Conservation (phyloP, 2,113 vertebrate genomes). For the Semicossyphus pulcher region DNA sequence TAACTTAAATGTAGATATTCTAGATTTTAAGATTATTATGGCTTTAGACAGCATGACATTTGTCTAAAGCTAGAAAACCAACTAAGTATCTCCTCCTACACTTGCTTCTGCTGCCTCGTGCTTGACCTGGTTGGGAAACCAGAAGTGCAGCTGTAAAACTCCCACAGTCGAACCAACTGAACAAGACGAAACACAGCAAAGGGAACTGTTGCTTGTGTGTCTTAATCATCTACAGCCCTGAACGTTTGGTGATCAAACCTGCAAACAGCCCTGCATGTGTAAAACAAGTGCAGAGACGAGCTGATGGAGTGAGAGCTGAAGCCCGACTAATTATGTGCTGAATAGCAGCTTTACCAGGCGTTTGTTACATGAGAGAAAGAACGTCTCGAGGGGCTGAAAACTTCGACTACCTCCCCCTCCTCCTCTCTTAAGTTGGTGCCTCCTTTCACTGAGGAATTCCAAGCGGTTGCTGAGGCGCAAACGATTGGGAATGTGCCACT, state of each 20-base stretch:
- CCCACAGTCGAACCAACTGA: constrained; percentile 25
- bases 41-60: too few relatives aligned
- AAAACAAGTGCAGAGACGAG: constrained; percentile 28
- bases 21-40: too few relatives aligned
- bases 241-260: constrained; percentile 17
- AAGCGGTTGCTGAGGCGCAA: constrained; percentile 79
- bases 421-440: constrained; percentile 47
- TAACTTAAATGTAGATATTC: too few relatives aligned
- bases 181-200: constrained; percentile 8
- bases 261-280: constrained; percentile 27
- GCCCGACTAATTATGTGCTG: constrained; percentile 72
- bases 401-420: not conserved
- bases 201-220: constrained; percentile 6
- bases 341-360: constrained; percentile 65
- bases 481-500: constrained; percentile 82
- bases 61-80: too few relatives aligned
- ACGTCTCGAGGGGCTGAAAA: constrained; percentile 39
- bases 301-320: constrained; percentile 31
- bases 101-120: constrained; percentile 24
- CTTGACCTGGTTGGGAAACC: too few relatives aligned
- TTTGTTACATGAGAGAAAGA: constrained; percentile 69
- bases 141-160: constrained; percentile 17
- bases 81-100: too few relatives aligned
- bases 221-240: not conserved
- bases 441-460: constrained; percentile 83